Percentiles rank a stretch among this genome's conserved stretches.
Evolutionary conservation across 1,140 invertebrate genomes (phyloP).

Genomic region (Drosophila pectinifera): DNA sequence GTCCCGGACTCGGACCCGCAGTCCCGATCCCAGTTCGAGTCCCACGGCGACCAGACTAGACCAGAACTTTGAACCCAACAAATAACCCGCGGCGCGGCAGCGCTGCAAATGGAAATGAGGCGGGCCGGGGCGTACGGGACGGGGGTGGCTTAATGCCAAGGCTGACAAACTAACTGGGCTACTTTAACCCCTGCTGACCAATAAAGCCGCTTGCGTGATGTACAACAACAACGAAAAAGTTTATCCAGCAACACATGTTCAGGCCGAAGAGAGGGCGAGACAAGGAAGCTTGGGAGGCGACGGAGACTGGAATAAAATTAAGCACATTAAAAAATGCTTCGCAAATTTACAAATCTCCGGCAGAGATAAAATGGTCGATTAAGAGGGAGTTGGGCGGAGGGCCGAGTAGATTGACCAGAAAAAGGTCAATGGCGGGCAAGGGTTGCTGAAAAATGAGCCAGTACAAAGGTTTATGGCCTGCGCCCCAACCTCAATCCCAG

Average conservation of each 20-base stretch:
- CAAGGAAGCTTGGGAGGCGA: background rate
- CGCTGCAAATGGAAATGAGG: slow-evolving; percentile 54
- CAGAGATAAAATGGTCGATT: slow-evolving; percentile 38
- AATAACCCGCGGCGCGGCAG: slow-evolving; percentile 72
- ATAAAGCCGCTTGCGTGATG: slow-evolving; percentile 82
- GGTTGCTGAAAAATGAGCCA: slow-evolving; percentile 65
- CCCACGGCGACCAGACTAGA: slow-evolving; percentile 44
- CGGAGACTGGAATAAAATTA: slow-evolving; percentile 71
- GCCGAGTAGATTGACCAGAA: slow-evolving; percentile 42
- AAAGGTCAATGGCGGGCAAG: slow-evolving; percentile 56
- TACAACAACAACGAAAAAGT: slow-evolving; percentile 74
- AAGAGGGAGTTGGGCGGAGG: slow-evolving; percentile 12
- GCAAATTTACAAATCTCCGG: slow-evolving; percentile 80
- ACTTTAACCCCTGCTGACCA: slow-evolving; percentile 79
- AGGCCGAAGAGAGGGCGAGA: slow-evolving; percentile 20
- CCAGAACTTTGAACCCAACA: slow-evolving; percentile 67
- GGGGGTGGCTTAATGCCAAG: slow-evolving; percentile 59
- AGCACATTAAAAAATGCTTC: slow-evolving; percentile 83
- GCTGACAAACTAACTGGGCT: slow-evolving; percentile 76
- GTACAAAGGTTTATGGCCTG: slow-evolving; percentile 19
- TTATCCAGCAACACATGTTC: slow-evolving; percentile 69
- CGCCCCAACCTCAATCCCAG: slow-evolving; percentile 16
- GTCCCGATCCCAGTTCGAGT: slow-evolving; percentile 31
- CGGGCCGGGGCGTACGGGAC: slow-evolving; percentile 5
- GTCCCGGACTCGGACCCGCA: slow-evolving; percentile 20